phyloP scores from a whole-genome alignment of 2,888 invertebrate genomes.

The Cephalotes varians region DNA sequence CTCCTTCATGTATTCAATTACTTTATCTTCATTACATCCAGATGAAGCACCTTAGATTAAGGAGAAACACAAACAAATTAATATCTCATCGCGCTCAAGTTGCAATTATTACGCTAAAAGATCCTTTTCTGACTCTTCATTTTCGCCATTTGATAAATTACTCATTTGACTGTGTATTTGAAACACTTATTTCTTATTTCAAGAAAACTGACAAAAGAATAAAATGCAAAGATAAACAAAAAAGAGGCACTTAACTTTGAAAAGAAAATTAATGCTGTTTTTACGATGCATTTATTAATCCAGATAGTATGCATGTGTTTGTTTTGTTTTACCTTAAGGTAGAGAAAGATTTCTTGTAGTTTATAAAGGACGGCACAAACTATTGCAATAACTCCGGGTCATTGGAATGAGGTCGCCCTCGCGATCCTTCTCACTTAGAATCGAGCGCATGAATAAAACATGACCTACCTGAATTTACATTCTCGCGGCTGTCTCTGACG shows the following conservation, averaged over 20 bases:
- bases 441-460: slow-evolving; percentile 73
- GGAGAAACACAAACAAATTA: background rate
- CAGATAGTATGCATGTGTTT: background rate
- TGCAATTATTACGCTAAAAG: background rate
- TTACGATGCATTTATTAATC: slow-evolving; percentile 1
- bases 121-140: background rate
- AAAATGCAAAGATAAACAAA: background rate
- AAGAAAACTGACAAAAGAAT: background rate
- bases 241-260: background rate
- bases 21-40: slow-evolving; percentile 2
- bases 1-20: slow-evolving; percentile 35
- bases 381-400: slow-evolving; percentile 22
- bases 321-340: background rate
- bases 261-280: background rate
- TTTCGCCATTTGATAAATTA: background rate
- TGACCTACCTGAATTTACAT: slow-evolving; percentile 65
- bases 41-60: slow-evolving; percentile 16
- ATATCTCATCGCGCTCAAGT: background rate
- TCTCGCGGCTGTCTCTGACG: slow-evolving; percentile 54
- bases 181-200: background rate
- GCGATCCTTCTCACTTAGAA: slow-evolving; percentile 48
- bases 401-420: slow-evolving; percentile 34
- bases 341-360: background rate
- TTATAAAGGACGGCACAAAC: background rate
- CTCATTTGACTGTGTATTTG: background rate